These are phyloP conservation scores for Strigamia crassipes DNA, from an alignment of 2,888 invertebrate genomes.

Conservation along the genomic window DNA sequence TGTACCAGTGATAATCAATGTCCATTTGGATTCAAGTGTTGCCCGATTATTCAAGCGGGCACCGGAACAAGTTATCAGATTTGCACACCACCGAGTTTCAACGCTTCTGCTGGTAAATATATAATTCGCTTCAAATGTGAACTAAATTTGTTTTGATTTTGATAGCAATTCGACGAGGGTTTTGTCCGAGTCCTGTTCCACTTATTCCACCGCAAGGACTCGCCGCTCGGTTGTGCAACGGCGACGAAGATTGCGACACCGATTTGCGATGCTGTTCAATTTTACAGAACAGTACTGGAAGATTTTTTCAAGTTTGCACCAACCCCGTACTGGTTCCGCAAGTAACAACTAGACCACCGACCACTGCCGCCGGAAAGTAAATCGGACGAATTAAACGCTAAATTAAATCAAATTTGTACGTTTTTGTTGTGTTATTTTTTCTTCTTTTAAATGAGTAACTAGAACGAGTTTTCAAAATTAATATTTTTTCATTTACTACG, in stretches of 20 bases:
- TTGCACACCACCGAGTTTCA: not conserved
- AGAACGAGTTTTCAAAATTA: not conserved
- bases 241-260: conserved; percentile 4
- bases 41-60: not conserved
- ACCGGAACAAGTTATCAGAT: not conserved
- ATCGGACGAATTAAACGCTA: no score
- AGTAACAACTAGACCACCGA: not conserved
- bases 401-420: no score
- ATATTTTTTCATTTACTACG: not conserved
- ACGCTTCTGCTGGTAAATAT: not conserved
- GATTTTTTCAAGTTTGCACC: conserved; percentile 25
- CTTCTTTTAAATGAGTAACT: not conserved
- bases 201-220: not conserved
- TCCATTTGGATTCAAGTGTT: conserved; percentile 13
- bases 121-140: not conserved
- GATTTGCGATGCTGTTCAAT: not conserved
- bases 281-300: conserved; percentile 24
- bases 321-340: not conserved
- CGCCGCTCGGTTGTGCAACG: not conserved
- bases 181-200: conserved; percentile 24
- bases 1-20: not conserved
- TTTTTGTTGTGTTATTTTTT: no score
- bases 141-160: not conserved
- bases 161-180: not conserved
- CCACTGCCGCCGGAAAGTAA: not conserved